A percentile compares a stretch with the other conserved stretches of the same genome.
phyloP scores from a whole-genome alignment of 2,888 invertebrate genomes.

The Pharmacophagus antenor region DNA sequence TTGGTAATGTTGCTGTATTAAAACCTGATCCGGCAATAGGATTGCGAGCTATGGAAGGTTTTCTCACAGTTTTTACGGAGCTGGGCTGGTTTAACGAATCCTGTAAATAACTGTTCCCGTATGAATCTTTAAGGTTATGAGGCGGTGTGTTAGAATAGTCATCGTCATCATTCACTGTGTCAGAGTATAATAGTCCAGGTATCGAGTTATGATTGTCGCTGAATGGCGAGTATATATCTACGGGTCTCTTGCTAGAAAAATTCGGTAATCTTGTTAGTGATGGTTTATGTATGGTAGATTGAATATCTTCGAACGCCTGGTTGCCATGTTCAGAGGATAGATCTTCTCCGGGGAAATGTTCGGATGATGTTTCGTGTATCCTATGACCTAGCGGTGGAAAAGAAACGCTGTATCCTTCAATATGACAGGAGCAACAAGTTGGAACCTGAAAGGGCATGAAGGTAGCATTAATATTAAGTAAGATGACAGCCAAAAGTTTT shows the following conservation, averaged over 20 bases:
- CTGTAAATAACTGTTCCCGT: slow-evolving; percentile 68
- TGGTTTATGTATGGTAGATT: slow-evolving; percentile 62
- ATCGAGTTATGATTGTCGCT: slow-evolving; percentile 63
- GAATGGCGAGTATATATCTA: slow-evolving; percentile 57
- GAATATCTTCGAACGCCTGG: slow-evolving; percentile 71
- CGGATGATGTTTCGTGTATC: slow-evolving; percentile 72
- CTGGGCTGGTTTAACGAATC: slow-evolving; percentile 72
- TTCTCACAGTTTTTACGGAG: slow-evolving; percentile 58
- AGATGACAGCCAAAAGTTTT: background rate
- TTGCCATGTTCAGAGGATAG: slow-evolving; percentile 70
- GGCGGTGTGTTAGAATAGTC: slow-evolving; percentile 45
- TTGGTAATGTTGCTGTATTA: slow-evolving; percentile 66
- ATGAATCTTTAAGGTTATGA: slow-evolving; percentile 63
- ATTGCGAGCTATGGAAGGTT: slow-evolving; percentile 42
- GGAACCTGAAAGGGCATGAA: slow-evolving; percentile 78
- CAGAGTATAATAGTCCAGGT: slow-evolving; percentile 57
- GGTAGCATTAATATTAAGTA: background rate
- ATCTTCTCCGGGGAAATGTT: slow-evolving; percentile 81
- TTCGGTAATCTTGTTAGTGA: slow-evolving; percentile 57
- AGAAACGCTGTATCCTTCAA: slow-evolving; percentile 86
- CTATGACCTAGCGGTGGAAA: slow-evolving; percentile 83
- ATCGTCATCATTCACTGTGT: slow-evolving; percentile 51
- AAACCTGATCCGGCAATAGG: slow-evolving; percentile 45
- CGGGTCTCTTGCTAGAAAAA: slow-evolving; percentile 56
- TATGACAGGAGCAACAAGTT: slow-evolving; percentile 90